A percentile compares a stretch with the other conserved stretches of the same genome.
Conservation (phyloP, 37 sponge, comb jelly and placozoan genomes). For the Chondrosia reniformis region DNA sequence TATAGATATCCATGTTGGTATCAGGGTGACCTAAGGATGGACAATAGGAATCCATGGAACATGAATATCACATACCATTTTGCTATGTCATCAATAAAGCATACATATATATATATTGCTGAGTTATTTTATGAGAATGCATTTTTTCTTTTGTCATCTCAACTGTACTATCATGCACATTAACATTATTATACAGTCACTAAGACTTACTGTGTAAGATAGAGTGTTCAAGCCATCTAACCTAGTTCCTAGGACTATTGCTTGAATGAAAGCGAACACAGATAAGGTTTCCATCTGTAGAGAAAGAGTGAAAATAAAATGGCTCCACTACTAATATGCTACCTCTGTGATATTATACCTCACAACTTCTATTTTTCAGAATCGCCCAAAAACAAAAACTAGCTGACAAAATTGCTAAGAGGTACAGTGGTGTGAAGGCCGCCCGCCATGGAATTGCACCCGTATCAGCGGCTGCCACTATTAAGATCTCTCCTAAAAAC, state of each 20-base stretch:
- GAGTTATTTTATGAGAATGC: too few relatives aligned
- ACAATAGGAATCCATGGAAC: too few relatives aligned
- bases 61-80: too few relatives aligned
- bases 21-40: slow-evolving; percentile 1
- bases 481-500: slow-evolving; percentile 48
- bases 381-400: slow-evolving; percentile 36
- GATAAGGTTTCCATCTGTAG: slow-evolving; percentile 38
- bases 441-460: slow-evolving; percentile 47
- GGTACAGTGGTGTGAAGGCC: slow-evolving; percentile 57
- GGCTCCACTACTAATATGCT: too few relatives aligned
- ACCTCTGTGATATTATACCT: too few relatives aligned
- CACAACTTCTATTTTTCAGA: slow-evolving; percentile 41
- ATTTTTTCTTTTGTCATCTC: too few relatives aligned
- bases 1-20: slow-evolving; percentile 1
- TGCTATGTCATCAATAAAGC: too few relatives aligned
- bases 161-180: too few relatives aligned
- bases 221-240: slow-evolving; percentile 23
- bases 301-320: neutral
- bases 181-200: too few relatives aligned
- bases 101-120: too few relatives aligned
- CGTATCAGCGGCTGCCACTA: slow-evolving; percentile 54
- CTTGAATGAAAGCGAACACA: slow-evolving; percentile 49
- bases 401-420: slow-evolving; percentile 26
- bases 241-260: slow-evolving; percentile 51
- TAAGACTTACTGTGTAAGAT: neutral